Percentiles rank a stretch among this genome's conserved stretches.
Conservation (phyloP, 1,140 invertebrate species). For the Drosophila rufa region DNA sequence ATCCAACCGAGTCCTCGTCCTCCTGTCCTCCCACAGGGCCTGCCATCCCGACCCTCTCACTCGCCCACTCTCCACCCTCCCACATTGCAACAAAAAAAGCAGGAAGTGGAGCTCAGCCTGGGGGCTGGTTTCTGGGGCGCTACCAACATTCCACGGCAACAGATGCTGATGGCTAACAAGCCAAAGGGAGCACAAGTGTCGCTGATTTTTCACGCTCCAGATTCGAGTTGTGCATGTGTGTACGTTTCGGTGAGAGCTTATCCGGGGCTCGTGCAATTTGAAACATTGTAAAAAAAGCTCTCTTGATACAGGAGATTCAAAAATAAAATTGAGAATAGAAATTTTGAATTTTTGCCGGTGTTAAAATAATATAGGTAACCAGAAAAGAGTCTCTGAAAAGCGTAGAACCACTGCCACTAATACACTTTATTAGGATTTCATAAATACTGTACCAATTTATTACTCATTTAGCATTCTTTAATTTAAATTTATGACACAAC, state of each 20-base stretch:
- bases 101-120: slow-evolving; percentile 41
- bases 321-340: background rate
- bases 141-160: slow-evolving; percentile 50
- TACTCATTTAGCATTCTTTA: too few relatives aligned
- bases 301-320: background rate
- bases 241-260: slow-evolving; percentile 16
- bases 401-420: too few relatives aligned
- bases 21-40: background rate
- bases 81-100: slow-evolving; percentile 22
- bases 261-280: background rate
- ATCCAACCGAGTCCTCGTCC: background rate
- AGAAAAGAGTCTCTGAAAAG: too few relatives aligned
- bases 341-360: background rate
- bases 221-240: slow-evolving; percentile 37
- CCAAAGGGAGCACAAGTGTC: slow-evolving; percentile 61
- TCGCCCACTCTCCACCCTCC: background rate
- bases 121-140: slow-evolving; percentile 30
- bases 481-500: too few relatives aligned
- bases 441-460: too few relatives aligned
- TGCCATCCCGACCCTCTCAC: background rate
- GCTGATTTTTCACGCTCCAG: slow-evolving; percentile 76
- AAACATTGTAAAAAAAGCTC: slow-evolving; percentile 6
- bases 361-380: background rate
- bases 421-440: too few relatives aligned
- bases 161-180: slow-evolving; percentile 70